Percentiles rank a stretch among this genome's conserved stretches.
phyloP scores from a whole-genome alignment of 2,113 vertebrate genomes.

The Zootoca vivipara region DNA sequence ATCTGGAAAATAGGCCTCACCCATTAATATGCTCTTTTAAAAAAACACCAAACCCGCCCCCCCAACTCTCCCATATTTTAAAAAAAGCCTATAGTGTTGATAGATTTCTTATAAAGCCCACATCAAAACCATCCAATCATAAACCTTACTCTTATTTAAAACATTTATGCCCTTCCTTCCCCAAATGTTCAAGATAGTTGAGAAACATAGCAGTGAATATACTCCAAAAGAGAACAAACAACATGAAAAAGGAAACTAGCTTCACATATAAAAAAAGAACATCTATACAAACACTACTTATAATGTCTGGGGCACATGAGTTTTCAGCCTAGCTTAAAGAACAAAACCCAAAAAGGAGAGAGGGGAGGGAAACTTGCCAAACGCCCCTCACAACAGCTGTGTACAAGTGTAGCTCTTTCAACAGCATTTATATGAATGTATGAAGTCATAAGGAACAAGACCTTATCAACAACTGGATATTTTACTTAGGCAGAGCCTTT shows the following conservation, averaged over 20 bases:
- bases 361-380: background rate
- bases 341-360: background rate
- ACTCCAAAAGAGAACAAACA: background rate
- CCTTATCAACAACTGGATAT: constrained; percentile 12
- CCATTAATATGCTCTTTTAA: background rate
- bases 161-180: background rate
- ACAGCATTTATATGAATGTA: constrained; percentile 48
- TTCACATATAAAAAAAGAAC: background rate
- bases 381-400: constrained; percentile 23
- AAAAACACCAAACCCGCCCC: too few species aligned
- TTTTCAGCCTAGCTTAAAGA: constrained; percentile 6
- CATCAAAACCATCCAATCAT: background rate
- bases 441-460: constrained; percentile 28
- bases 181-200: background rate
- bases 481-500: constrained; percentile 28
- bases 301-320: background rate
- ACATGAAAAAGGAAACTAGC: background rate
- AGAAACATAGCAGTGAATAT: background rate
- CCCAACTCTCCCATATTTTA: too few species aligned
- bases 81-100: background rate
- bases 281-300: background rate
- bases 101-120: background rate
- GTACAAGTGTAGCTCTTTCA: background rate
- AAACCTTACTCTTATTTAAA: background rate
- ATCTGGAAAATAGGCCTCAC: background rate